Conservation (phyloP, 2,888 invertebrate genomes). For the Ennomos fuscantarius region DNA sequence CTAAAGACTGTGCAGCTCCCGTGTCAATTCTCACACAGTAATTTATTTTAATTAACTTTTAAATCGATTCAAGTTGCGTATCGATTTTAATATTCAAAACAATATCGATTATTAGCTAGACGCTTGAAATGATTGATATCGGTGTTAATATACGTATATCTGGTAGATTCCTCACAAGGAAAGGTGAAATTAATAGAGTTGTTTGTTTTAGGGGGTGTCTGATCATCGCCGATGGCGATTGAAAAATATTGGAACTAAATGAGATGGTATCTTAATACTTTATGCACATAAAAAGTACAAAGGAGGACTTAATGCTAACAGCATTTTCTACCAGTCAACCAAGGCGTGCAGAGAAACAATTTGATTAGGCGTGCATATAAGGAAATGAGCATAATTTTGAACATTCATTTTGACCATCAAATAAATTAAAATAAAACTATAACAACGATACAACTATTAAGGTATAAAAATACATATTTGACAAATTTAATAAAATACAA, state of each 20-base stretch:
- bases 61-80: slow-evolving; percentile 59
- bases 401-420: too few species aligned
- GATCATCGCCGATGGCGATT: slow-evolving; percentile 68
- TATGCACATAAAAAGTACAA: too few species aligned
- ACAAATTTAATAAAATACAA: too few species aligned
- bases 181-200: slow-evolving; percentile 74
- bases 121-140: slow-evolving; percentile 73
- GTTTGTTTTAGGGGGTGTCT: slow-evolving; percentile 74
- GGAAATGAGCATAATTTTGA: too few species aligned
- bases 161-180: slow-evolving; percentile 57
- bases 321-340: too few species aligned
- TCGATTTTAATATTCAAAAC: slow-evolving; percentile 62
- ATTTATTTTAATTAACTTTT: slow-evolving; percentile 59
- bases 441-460: too few species aligned
- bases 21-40: slow-evolving; percentile 44
- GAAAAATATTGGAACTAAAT: slow-evolving; percentile 65
- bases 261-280: slow-evolving; percentile 60
- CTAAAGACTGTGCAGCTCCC: slow-evolving; percentile 23
- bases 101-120: slow-evolving; percentile 68
- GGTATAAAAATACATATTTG: too few species aligned
- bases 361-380: too few species aligned
- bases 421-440: too few species aligned
- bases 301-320: too few species aligned
- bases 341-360: too few species aligned
- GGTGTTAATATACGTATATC: slow-evolving; percentile 59